Evolutionary conservation across 64 coral and sea anemone genomes (phyloP).

Genomic region (Acropora tenuis): DNA sequence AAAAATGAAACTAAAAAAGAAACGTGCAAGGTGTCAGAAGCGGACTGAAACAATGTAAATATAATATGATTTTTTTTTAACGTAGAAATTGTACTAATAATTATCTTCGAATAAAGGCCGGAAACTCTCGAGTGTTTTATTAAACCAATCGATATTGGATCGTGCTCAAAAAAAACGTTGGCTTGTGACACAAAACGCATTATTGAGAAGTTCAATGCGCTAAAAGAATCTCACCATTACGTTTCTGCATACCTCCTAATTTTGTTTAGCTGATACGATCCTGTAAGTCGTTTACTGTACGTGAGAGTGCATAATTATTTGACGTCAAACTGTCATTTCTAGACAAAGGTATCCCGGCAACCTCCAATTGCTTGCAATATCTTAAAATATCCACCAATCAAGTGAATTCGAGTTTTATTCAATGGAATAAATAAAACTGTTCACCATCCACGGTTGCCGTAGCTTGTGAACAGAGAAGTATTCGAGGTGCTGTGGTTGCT

Average conservation of each 20-base stretch:
- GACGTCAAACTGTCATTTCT: neutral
- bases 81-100: no score
- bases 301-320: neutral
- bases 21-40: no score
- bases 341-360: neutral
- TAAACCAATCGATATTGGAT: slow-evolving; percentile 5
- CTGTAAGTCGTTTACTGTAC: neutral
- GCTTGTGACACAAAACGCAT: neutral
- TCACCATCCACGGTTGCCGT: no score
- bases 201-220: neutral
- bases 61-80: no score
- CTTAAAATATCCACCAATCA: slow-evolving; percentile 73
- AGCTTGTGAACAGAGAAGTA: neutral
- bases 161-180: neutral
- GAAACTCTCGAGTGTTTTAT: neutral
- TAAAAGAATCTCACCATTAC: no score
- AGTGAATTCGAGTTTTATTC: neutral
- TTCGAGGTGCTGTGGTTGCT: neutral
- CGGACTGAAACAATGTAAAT: no score
- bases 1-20: no score
- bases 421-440: neutral
- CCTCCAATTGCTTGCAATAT: neutral
- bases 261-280: no score
- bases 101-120: neutral
- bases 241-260: no score